A percentile compares a stretch with the other conserved stretches of the same genome.
These are phyloP conservation scores for Allophyes oxyacanthae DNA, from an alignment of 2,888 invertebrate genomes.

Conservation along the genomic window DNA sequence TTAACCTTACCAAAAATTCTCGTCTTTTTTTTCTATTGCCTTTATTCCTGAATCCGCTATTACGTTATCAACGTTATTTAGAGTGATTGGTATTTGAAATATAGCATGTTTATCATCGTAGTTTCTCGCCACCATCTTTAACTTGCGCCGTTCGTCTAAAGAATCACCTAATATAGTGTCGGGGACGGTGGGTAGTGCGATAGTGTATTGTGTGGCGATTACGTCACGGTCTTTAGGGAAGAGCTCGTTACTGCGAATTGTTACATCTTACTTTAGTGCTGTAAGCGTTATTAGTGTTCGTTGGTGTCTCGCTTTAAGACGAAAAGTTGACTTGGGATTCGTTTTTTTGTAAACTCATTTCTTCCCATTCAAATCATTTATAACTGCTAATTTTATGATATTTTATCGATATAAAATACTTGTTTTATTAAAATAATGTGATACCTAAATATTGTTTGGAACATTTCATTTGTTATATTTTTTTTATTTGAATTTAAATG, in stretches of 20 bases:
- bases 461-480: too few relatives aligned
- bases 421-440: too few relatives aligned
- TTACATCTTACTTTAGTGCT: constrained; percentile 61
- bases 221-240: constrained; percentile 58
- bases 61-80: not conserved
- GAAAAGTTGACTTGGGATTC: constrained; percentile 12
- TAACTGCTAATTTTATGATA: too few relatives aligned
- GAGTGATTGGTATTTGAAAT: not conserved
- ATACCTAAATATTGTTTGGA: too few relatives aligned
- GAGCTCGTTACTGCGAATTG: constrained; percentile 61
- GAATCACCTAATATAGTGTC: constrained; percentile 62
- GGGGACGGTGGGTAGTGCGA: constrained; percentile 50
- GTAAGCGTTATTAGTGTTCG: constrained; percentile 60
- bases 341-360: constrained; percentile 5
- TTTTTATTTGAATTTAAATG: too few relatives aligned
- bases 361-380: not conserved
- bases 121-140: constrained; percentile 30
- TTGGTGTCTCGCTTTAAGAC: constrained; percentile 42
- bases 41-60: not conserved
- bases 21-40: not conserved
- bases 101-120: not conserved
- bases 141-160: constrained; percentile 52
- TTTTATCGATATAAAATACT: too few relatives aligned
- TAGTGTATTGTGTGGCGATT: constrained; percentile 62
- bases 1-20: not conserved